Base-by-base conservation (phyloP, 2,113 vertebrate species). In the Semnopithecus entellus region DNA sequence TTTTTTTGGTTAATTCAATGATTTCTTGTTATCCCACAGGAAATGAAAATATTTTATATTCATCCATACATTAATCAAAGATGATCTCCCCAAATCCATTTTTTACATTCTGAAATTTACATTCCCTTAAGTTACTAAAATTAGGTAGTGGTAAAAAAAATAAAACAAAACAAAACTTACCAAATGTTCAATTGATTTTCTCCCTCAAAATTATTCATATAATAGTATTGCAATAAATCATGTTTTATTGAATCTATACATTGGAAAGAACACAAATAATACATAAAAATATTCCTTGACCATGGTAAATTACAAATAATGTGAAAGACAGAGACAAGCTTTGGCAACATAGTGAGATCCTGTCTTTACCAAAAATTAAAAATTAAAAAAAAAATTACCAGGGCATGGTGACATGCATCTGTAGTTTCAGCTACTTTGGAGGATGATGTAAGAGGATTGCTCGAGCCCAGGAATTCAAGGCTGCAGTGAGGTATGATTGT, bases 241-340 rank as follows among this genome's bases (percentile, higher is more conserved):
- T 25, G 3, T 92, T 93, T 97, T 79, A 55, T 8, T 83, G 14
- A 88, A 88, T 84, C 83, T 84, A 43, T 88, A 72, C 68, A 59
- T 86, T 85, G 57, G 35, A 17, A 88, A 87, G 9, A 92, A 92
- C 3, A 57, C 5, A 68, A 30, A 64, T 59, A 61, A 61, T 48
- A 22, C 50, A 27, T 22, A 79, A 83, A 94, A 64, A 50, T 72
- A 68, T 76, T 91, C 27, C 57, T 72, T 75, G 22, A 10, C 85
- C 3, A 43, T 91, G 70, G 12, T 18, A 95, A 88, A 52, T 66
- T 64, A 20, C 57, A 82, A 20, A 64, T 45, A 61, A 38, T 0
- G 27, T 38, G 10, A 81, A 57, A 94, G 38, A 66, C 6, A 32
- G 12, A 14, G 27, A 14, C 12, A 64, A 64, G 61, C 11, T 32